Conservation (phyloP, 2,888 invertebrate species). For the Agrilus biguttatus region DNA sequence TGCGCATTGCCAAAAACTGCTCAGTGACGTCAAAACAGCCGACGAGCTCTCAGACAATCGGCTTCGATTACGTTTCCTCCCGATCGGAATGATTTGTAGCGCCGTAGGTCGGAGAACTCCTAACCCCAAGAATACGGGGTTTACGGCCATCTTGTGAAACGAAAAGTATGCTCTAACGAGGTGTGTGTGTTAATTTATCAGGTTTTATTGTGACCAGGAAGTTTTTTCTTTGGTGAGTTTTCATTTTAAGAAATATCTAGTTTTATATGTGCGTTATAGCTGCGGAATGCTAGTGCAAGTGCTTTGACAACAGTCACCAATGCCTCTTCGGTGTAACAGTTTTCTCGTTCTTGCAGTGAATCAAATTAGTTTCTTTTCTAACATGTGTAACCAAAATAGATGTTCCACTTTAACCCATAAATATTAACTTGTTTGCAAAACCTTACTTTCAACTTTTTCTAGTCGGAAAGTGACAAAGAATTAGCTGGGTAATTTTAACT, state of each 20-base stretch:
- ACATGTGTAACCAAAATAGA: too few species aligned
- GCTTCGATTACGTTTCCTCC: too few species aligned
- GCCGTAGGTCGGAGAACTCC: slow-evolving; percentile 19
- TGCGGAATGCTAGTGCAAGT: too few species aligned
- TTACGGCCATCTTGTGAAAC: slow-evolving; percentile 33
- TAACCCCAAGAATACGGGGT: slow-evolving; percentile 26
- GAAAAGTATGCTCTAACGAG: slow-evolving; percentile 34
- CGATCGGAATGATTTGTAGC: not conserved
- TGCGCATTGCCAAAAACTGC: slow-evolving; percentile 24
- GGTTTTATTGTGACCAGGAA: slow-evolving; percentile 24
- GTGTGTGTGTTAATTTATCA: slow-evolving; percentile 30
- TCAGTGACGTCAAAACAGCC: slow-evolving; percentile 25
- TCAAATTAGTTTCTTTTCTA: too few species aligned
- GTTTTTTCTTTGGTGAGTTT: slow-evolving; percentile 31
- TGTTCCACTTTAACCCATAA: too few species aligned
- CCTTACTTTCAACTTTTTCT: too few species aligned
- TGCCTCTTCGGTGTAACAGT: too few species aligned
- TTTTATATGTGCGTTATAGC: too few species aligned
- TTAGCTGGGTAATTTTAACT: slow-evolving; percentile 11
- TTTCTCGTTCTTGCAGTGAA: too few species aligned
- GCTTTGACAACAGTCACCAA: too few species aligned
- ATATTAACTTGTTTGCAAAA: too few species aligned
- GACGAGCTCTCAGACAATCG: slow-evolving; percentile 19
- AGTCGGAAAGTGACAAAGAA: too few species aligned
- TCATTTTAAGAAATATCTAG: not conserved